Percentiles rank a stretch among this genome's conserved stretches.
These are phyloP conservation scores for Cichladusa arquata DNA, from an alignment of 2,113 vertebrate species.

Conservation along the genomic window DNA sequence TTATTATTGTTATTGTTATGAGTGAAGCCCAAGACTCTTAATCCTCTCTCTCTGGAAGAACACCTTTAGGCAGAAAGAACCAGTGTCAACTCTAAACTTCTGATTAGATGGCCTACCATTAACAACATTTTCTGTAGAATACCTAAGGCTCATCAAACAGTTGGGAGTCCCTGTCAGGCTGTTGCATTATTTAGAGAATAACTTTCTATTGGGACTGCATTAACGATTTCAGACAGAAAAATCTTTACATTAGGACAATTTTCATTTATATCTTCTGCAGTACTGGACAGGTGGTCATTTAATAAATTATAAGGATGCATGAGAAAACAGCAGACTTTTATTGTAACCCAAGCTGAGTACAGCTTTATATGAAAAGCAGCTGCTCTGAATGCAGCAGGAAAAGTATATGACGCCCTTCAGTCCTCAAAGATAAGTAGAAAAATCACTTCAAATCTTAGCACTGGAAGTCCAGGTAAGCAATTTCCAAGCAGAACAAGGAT, in stretches of 20 bases:
- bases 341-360: not conserved
- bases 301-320: not conserved
- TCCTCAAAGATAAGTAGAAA: not conserved
- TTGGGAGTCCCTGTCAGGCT: not conserved
- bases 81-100: not conserved
- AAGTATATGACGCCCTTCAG: not conserved
- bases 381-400: not conserved
- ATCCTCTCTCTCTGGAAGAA: not conserved
- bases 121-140: not conserved
- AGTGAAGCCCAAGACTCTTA: not conserved
- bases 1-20: not conserved
- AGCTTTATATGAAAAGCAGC: not conserved
- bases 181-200: not conserved
- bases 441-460: not conserved
- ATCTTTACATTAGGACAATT: not conserved
- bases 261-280: not conserved
- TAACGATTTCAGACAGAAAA: not conserved
- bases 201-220: not conserved
- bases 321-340: not conserved
- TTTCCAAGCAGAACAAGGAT: not conserved
- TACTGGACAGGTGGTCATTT: not conserved
- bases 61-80: not conserved
- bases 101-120: not conserved
- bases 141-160: not conserved
- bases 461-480: not conserved